Conservation (phyloP, 2,888 invertebrate genomes). For the Epinotia bilunana region DNA sequence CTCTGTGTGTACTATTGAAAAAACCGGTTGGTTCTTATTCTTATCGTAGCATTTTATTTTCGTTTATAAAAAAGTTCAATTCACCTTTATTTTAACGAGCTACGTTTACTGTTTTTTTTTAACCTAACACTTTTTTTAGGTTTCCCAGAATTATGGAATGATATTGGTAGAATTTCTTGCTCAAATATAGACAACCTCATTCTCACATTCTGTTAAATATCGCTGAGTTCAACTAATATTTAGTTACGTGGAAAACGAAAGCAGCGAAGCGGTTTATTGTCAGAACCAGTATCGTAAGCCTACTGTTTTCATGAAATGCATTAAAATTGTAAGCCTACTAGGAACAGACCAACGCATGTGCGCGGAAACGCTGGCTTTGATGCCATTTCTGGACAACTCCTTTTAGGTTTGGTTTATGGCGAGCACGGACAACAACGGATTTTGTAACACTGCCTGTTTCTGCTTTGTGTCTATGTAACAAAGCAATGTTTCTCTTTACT, state of each 20-base stretch:
- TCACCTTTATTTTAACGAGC: constrained; percentile 19
- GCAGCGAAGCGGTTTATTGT: constrained; percentile 26
- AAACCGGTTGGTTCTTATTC: constrained; percentile 30
- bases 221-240: constrained; percentile 32
- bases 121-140: constrained; percentile 1
- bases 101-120: not conserved
- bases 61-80: constrained; percentile 9
- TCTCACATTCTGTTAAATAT: constrained; percentile 41
- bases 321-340: constrained; percentile 43
- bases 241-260: constrained; percentile 38
- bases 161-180: constrained; percentile 15
- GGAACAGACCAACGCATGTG: constrained; percentile 59
- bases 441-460: constrained; percentile 70
- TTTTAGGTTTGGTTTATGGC: constrained; percentile 72
- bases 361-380: constrained; percentile 75
- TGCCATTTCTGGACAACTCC: constrained; percentile 73
- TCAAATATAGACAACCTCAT: constrained; percentile 33
- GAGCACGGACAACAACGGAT: constrained; percentile 68
- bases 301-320: constrained; percentile 39
- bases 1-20: constrained; percentile 45
- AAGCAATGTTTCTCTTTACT: constrained; percentile 61
- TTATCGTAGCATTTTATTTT: constrained; percentile 19
- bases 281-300: constrained; percentile 8
- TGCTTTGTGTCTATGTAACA: constrained; percentile 56
- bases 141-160: constrained; percentile 11